Evolutionary conservation across 1,140 invertebrate genomes (phyloP).

Genomic region (Drosophila mayri): DNA sequence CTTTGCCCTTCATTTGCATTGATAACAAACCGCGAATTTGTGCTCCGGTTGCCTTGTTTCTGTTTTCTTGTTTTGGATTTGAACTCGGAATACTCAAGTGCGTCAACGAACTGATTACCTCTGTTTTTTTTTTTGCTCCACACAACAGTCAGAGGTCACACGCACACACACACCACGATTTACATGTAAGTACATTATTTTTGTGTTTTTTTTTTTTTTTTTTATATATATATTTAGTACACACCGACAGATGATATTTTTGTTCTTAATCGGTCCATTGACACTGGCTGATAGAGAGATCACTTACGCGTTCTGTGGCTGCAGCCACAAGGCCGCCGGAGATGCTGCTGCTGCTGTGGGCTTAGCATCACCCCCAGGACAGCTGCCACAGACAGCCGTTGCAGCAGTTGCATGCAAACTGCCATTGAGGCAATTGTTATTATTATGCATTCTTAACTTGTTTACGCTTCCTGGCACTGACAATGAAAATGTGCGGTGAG

Average conservation of each 20-base stretch:
- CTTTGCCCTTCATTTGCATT: slow-evolving; percentile 29
- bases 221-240: not conserved
- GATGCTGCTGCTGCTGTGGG: not conserved
- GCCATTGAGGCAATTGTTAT: slow-evolving; percentile 26
- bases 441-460: slow-evolving; percentile 36
- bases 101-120: slow-evolving; percentile 37
- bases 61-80: slow-evolving; percentile 4
- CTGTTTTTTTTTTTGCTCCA: slow-evolving; percentile 27
- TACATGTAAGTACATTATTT: slow-evolving; percentile 15
- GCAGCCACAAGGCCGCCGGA: slow-evolving; percentile 18
- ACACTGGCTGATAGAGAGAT: slow-evolving; percentile 16
- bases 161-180: not conserved
- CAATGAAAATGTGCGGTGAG: slow-evolving; percentile 7
- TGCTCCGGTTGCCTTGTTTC: not conserved
- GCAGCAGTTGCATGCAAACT: slow-evolving; percentile 16
- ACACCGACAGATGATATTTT: slow-evolving; percentile 13
- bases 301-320: slow-evolving; percentile 62
- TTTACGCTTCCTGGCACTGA: slow-evolving; percentile 18
- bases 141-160: slow-evolving; percentile 13
- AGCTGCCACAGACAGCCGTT: too few relatives aligned
- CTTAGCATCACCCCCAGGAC: slow-evolving; percentile 1
- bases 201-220: slow-evolving; percentile 10
- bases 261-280: slow-evolving; percentile 45
- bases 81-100: slow-evolving; percentile 38
- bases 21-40: slow-evolving; percentile 34